phyloP scores from a whole-genome alignment of 2,888 invertebrate genomes.

The Harpagoxenus sublaevis region DNA sequence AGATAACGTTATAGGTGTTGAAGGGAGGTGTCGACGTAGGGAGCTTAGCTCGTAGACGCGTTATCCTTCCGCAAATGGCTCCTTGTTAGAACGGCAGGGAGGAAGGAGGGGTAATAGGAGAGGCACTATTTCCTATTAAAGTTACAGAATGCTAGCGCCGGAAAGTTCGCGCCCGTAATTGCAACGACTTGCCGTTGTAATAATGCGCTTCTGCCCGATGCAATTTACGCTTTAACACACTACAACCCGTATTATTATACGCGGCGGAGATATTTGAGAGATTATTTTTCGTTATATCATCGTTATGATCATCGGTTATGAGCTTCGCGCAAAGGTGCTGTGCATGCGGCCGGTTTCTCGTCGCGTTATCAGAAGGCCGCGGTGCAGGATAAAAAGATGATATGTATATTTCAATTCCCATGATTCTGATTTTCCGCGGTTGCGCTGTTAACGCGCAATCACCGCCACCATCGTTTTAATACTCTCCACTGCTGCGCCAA shows the following conservation, averaged over 20 bases:
- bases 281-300: slow-evolving; percentile 35
- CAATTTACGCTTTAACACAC: slow-evolving; percentile 55
- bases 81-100: slow-evolving; percentile 60
- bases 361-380: slow-evolving; percentile 3
- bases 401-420: slow-evolving; percentile 18
- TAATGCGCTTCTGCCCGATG: slow-evolving; percentile 56
- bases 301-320: slow-evolving; percentile 14
- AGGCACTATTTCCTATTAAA: slow-evolving; percentile 69
- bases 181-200: slow-evolving; percentile 63
- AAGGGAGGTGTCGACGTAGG: slow-evolving; percentile 18
- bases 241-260: slow-evolving; percentile 38
- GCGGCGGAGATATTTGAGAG: slow-evolving; percentile 36
- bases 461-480: not conserved
- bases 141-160: slow-evolving; percentile 55
- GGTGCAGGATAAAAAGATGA: not conserved
- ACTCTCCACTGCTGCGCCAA: not conserved
- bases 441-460: slow-evolving; percentile 1
- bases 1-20: slow-evolving; percentile 36
- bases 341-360: not conserved
- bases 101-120: slow-evolving; percentile 45
- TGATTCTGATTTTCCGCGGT: slow-evolving; percentile 5
- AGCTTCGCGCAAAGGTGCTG: not conserved
- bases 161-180: slow-evolving; percentile 68
- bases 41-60: slow-evolving; percentile 47
- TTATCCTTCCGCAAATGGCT: slow-evolving; percentile 65